These are phyloP conservation scores for Enteromius thamalakanensis DNA, from an alignment of 2,797 vertebrate genomes.

Conservation along the genomic window DNA sequence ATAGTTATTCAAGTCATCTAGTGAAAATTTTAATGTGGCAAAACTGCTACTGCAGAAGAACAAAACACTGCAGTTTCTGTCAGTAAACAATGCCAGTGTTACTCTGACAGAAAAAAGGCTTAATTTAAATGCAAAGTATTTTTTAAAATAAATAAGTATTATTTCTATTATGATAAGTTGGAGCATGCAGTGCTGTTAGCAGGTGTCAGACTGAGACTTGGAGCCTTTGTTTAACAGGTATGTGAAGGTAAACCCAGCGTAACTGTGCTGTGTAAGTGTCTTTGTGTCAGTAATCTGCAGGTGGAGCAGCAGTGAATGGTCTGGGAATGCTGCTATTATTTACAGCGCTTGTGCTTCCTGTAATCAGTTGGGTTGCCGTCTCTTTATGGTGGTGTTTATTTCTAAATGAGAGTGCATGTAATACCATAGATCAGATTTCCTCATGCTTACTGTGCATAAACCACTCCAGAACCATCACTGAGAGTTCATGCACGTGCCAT, in stretches of 20 bases:
- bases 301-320: background rate
- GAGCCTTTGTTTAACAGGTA: background rate
- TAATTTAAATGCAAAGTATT: too few species aligned
- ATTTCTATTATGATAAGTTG: background rate
- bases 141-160: background rate
- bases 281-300: background rate
- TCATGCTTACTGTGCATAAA: background rate
- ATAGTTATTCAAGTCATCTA: background rate
- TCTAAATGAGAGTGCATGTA: background rate
- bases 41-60: too few species aligned
- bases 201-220: background rate
- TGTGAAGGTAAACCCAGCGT: background rate
- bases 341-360: background rate
- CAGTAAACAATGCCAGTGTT: background rate
- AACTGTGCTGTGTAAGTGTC: background rate
- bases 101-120: too few species aligned
- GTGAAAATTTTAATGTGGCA: background rate
- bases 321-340: background rate
- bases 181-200: background rate
- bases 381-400: background rate
- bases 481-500: background rate
- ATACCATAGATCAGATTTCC: background rate
- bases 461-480: background rate
- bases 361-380: background rate
- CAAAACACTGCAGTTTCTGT: background rate